Percentiles rank a stretch among this genome's conserved stretches.
Conservation (phyloP, 2,797 vertebrate species). For the Gobionotothen gibberifrons region DNA sequence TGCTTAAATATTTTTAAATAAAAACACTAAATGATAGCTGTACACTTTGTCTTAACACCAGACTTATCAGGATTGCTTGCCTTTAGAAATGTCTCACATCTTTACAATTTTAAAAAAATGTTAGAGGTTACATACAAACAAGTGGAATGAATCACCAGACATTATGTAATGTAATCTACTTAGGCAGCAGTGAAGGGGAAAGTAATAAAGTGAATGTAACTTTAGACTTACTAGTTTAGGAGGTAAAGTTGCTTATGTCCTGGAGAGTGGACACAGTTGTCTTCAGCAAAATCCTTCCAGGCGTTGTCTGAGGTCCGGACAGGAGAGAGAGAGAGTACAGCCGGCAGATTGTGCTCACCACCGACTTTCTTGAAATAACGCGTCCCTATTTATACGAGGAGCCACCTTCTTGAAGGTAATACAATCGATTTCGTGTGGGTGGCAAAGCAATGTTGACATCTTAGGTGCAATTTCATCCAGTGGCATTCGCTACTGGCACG, state of each 20-base stretch:
- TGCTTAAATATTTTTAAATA: neutral
- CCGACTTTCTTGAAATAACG: constrained; percentile 81
- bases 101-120: neutral
- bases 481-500: constrained; percentile 83
- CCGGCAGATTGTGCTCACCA: constrained; percentile 75
- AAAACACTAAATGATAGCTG: neutral
- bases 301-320: constrained; percentile 65
- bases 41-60: constrained; percentile 7
- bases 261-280: constrained; percentile 64
- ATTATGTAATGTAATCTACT: constrained; percentile 9
- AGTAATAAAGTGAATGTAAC: constrained; percentile 33
- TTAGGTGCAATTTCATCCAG: constrained; percentile 83
- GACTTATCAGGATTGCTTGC: constrained; percentile 8
- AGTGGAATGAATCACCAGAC: constrained; percentile 5
- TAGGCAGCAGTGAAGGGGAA: constrained; percentile 2
- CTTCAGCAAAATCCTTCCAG: constrained; percentile 69
- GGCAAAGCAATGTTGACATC: constrained; percentile 88
- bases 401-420: constrained; percentile 86
- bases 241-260: constrained; percentile 72
- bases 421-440: constrained; percentile 95
- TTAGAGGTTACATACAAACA: constrained; percentile 3
- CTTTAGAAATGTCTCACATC: constrained; percentile 12
- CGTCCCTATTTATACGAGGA: constrained; percentile 89
- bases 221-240: constrained; percentile 77
- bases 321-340: constrained; percentile 49